These are phyloP conservation scores for Acipenser oxyrinchus DNA, from an alignment of 2,797 vertebrate species.

Conservation along the genomic window DNA sequence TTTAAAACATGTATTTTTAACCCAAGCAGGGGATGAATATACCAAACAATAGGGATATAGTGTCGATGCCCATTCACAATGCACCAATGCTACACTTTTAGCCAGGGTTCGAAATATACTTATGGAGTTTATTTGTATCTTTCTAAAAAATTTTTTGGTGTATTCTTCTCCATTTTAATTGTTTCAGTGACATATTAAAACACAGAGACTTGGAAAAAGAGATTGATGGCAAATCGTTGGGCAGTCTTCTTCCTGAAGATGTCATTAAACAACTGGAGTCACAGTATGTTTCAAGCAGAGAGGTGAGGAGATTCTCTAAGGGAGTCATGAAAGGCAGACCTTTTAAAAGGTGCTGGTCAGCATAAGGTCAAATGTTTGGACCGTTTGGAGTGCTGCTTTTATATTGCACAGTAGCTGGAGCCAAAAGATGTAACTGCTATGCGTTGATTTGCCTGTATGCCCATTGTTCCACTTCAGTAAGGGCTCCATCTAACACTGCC, in stretches of 20 bases:
- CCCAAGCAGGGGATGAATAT: too few relatives aligned
- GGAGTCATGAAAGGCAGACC: background rate
- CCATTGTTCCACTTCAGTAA: too few relatives aligned
- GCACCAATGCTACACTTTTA: too few relatives aligned
- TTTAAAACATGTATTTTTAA: too few relatives aligned
- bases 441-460: too few relatives aligned
- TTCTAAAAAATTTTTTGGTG: too few relatives aligned
- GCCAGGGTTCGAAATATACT: too few relatives aligned
- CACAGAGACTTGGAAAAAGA: conserved; percentile 51
- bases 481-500: too few relatives aligned
- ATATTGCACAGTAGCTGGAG: too few relatives aligned
- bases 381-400: background rate
- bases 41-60: too few relatives aligned
- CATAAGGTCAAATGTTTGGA: background rate
- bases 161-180: conserved; percentile 11
- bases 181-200: conserved; percentile 67
- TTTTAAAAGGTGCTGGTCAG: background rate
- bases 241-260: conserved; percentile 59
- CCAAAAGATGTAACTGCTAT: too few relatives aligned
- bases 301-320: conserved; percentile 52
- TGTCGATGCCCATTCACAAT: too few relatives aligned
- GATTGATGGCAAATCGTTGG: conserved; percentile 53
- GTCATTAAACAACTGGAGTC: conserved; percentile 56
- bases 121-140: background rate
- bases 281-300: conserved; percentile 53